Evolutionary conservation across 2,888 invertebrate genomes (phyloP).

Genomic region (Rhingia rostrata): DNA sequence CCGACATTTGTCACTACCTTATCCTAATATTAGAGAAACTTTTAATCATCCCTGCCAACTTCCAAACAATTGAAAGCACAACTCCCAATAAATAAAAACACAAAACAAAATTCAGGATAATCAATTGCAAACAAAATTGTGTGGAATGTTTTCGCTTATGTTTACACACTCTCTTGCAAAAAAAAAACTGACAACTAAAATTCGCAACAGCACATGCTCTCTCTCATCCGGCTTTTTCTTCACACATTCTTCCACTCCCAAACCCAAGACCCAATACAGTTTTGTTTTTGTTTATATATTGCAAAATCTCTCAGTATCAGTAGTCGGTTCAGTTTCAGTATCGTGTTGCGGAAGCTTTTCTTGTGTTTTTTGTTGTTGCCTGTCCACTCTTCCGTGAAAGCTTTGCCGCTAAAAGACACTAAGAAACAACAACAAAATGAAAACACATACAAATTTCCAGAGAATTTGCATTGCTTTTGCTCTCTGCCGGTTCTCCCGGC

Average conservation of each 20-base stretch:
- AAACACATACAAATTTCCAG: slow-evolving; percentile 8
- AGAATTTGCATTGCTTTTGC: slow-evolving; percentile 52
- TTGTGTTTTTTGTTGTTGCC: no score
- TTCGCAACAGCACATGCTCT: slow-evolving; percentile 22
- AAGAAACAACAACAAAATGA: not conserved
- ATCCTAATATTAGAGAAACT: not conserved
- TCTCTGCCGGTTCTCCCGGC: slow-evolving; percentile 58
- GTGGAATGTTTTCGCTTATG: no score
- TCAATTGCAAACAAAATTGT: no score
- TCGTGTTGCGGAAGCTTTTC: no score
- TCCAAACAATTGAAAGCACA: slow-evolving; percentile 12
- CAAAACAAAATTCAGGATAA: not conserved
- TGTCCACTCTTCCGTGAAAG: slow-evolving; percentile 15
- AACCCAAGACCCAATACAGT: not conserved
- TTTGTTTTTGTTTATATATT: no score
- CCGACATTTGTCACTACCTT: slow-evolving; percentile 12
- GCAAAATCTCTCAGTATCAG: no score
- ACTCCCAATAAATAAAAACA: slow-evolving; percentile 16
- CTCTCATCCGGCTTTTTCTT: slow-evolving; percentile 24
- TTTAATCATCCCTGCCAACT: slow-evolving; percentile 21
- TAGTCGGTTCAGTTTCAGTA: no score
- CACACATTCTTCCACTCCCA: not conserved
- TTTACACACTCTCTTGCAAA: not conserved
- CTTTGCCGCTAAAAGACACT: not conserved
- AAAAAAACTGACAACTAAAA: not conserved